Conservation (phyloP, 2,797 vertebrate species). For the Orientallactaga sibirica region DNA sequence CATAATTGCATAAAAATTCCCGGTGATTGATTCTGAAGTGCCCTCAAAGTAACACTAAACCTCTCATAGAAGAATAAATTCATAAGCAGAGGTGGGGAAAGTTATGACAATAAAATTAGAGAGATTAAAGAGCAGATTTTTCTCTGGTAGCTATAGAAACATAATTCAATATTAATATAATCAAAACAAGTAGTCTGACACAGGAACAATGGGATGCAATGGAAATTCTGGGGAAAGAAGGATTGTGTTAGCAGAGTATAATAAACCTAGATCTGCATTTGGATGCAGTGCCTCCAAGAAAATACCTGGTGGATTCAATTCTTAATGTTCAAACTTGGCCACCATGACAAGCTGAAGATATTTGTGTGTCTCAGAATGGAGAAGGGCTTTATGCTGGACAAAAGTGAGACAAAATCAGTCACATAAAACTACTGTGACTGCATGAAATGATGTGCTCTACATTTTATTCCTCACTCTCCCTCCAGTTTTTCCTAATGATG, state of each 20-base stretch:
- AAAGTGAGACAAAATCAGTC: background rate
- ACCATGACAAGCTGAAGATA: too few relatives aligned
- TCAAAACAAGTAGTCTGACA: background rate
- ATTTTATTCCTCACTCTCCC: background rate
- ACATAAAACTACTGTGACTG: background rate
- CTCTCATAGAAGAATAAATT: constrained; percentile 29
- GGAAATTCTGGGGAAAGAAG: background rate
- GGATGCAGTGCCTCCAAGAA: background rate
- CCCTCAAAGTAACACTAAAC: constrained; percentile 24
- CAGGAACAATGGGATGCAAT: background rate
- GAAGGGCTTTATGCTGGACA: background rate
- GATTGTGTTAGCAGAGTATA: background rate
- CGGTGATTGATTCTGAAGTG: constrained; percentile 23
- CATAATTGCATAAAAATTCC: background rate
- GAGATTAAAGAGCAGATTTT: background rate
- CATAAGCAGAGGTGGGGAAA: background rate
- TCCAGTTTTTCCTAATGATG: background rate
- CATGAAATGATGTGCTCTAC: background rate
- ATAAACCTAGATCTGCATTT: background rate
- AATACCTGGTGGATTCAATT: background rate
- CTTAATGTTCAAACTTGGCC: too few relatives aligned
- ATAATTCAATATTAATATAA: constrained; percentile 2
- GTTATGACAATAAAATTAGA: background rate
- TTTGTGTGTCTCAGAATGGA: background rate
- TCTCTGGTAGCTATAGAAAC: background rate